These are phyloP conservation scores for Rotaria magnacalcarata DNA, from an alignment of 2,888 invertebrate genomes.

Conservation along the genomic window DNA sequence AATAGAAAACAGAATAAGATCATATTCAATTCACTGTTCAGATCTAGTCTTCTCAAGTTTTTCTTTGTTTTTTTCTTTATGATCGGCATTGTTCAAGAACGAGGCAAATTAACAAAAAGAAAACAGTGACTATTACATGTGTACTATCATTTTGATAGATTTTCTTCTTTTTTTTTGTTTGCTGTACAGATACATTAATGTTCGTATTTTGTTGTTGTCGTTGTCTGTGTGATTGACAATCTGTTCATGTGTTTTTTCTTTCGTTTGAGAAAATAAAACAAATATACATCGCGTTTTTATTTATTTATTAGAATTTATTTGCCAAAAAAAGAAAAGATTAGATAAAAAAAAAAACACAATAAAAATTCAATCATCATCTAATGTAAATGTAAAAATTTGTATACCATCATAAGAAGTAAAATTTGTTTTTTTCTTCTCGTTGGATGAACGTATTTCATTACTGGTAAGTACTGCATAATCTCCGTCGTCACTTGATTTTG, in stretches of 20 bases:
- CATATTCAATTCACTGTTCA: not conserved
- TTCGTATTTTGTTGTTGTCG: slow-evolving; percentile 2
- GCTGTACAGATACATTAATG: not conserved
- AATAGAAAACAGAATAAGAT: not conserved
- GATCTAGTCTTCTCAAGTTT: slow-evolving; percentile 4
- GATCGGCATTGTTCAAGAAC: not conserved
- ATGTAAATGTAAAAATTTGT: not conserved
- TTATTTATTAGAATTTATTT: not conserved
- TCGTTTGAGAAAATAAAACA: not conserved
- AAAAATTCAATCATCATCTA: not conserved
- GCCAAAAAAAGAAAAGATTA: not conserved
- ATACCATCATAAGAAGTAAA: not conserved
- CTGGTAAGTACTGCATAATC: not conserved
- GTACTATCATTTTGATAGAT: slow-evolving; percentile 38
- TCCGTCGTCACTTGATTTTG: not conserved
- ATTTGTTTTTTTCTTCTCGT: not conserved
- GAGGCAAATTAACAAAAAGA: not conserved
- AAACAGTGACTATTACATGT: not conserved
- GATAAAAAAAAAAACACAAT: not conserved
- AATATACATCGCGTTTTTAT: not conserved
- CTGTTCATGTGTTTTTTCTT: not conserved
- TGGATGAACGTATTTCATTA: not conserved
- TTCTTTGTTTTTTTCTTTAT: not conserved
- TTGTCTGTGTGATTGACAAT: slow-evolving; percentile 23
- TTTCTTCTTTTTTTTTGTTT: not conserved